These are phyloP conservation scores for Bathynomus jamesi DNA, from an alignment of 1,140 invertebrate species.

Conservation along the genomic window DNA sequence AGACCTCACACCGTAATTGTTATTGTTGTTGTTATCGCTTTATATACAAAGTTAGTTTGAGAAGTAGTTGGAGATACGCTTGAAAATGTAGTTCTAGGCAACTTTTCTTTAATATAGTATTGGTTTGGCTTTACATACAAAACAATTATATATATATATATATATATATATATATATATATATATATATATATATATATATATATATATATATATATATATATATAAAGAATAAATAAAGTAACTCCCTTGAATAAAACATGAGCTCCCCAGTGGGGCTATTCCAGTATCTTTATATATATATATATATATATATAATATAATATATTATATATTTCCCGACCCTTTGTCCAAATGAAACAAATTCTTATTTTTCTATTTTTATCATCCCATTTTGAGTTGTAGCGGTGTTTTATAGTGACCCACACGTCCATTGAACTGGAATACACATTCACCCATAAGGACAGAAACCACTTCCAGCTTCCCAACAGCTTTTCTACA, in stretches of 20 bases:
- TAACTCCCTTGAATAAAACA: background rate
- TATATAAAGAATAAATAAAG: background rate
- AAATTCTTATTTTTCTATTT: background rate
- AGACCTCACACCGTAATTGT: background rate
- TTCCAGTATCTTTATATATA: background rate
- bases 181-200: background rate
- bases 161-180: constrained; percentile 3
- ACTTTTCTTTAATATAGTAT: background rate
- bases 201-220: constrained; percentile 3
- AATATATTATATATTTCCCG: background rate
- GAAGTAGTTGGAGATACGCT: background rate
- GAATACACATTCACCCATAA: too few species aligned
- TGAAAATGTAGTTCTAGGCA: background rate
- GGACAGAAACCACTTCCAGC: too few species aligned
- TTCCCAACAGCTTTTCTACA: too few species aligned
- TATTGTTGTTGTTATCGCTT: background rate
- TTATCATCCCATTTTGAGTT: background rate
- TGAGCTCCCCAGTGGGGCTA: background rate
- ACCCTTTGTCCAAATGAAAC: background rate
- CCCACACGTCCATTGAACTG: background rate
- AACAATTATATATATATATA: background rate
- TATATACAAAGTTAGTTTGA: background rate
- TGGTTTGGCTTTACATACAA: background rate
- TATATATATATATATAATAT: too few species aligned
- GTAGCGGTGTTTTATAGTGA: background rate